These are phyloP conservation scores for Irena cyanogastra DNA, from an alignment of 2,113 vertebrate species.

Conservation along the genomic window DNA sequence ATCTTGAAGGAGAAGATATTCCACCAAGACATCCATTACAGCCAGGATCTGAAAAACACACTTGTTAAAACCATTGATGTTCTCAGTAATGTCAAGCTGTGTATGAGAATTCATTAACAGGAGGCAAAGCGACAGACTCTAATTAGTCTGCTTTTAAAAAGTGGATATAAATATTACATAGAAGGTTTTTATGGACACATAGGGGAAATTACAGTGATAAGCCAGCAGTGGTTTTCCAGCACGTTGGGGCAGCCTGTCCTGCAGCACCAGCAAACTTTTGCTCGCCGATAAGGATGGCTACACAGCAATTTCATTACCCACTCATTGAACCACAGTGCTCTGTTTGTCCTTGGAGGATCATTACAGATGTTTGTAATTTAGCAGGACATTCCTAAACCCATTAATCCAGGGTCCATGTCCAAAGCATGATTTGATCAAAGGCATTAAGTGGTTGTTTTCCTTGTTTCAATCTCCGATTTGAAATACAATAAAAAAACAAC, in stretches of 20 bases:
- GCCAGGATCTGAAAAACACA: background rate
- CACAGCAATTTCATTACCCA: slow-evolving; percentile 2
- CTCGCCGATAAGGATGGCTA: background rate
- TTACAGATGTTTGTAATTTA: slow-evolving; percentile 28
- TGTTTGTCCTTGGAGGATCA: slow-evolving; percentile 6
- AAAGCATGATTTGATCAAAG: background rate
- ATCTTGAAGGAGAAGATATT: background rate
- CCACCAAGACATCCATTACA: background rate
- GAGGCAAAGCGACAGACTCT: background rate
- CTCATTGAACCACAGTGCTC: background rate
- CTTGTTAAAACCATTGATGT: background rate
- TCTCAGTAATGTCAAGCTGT: background rate
- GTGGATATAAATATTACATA: background rate
- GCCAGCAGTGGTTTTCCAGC: background rate
- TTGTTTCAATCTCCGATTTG: background rate
- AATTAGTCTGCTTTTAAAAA: slow-evolving; percentile 12
- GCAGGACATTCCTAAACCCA: background rate
- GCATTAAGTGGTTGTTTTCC: background rate
- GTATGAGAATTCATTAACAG: background rate
- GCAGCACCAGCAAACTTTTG: background rate
- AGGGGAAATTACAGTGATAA: background rate
- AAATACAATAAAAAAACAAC: background rate
- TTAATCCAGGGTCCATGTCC: background rate
- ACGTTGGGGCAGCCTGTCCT: background rate
- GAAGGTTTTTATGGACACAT: background rate